These are phyloP conservation scores for Holotrichia oblita DNA, from an alignment of 1,140 invertebrate genomes.

Conservation along the genomic window DNA sequence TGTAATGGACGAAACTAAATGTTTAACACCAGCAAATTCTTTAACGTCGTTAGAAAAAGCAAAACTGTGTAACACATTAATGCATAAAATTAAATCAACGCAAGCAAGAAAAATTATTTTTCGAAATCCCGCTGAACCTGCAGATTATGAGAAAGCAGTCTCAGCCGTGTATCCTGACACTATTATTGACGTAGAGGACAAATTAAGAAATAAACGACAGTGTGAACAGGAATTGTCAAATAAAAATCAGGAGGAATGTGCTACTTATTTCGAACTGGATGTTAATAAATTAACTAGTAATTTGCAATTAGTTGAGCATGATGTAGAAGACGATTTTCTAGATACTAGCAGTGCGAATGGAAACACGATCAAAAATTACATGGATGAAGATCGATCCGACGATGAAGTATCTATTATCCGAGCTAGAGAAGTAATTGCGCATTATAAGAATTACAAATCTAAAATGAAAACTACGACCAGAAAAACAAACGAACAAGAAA, in stretches of 20 bases:
- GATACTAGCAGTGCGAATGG: background rate
- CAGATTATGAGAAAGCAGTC: background rate
- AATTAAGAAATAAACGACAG: background rate
- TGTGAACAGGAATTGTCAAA: background rate
- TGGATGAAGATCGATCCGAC: background rate
- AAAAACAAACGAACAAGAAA: background rate
- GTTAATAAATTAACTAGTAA: background rate
- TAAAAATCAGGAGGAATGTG: background rate
- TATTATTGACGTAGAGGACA: conserved; percentile 13
- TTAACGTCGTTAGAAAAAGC: conserved; percentile 33
- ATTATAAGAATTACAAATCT: conserved; percentile 20
- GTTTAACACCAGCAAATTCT: conserved; percentile 25
- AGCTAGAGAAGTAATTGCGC: conserved; percentile 13
- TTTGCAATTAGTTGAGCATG: background rate
- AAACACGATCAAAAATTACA: background rate
- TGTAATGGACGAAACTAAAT: conserved; percentile 7
- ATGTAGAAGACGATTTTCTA: background rate
- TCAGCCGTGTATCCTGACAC: background rate
- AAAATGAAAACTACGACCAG: background rate
- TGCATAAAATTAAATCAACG: conserved; percentile 9
- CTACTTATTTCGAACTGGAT: conserved; percentile 1
- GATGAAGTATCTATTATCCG: conserved; percentile 36
- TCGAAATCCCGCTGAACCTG: conserved; percentile 8
- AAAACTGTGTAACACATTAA: conserved; percentile 22
- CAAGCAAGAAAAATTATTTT: conserved; percentile 22